These are phyloP conservation scores for Caranx melampygus DNA, from an alignment of 2,113 vertebrate genomes.

Conservation along the genomic window DNA sequence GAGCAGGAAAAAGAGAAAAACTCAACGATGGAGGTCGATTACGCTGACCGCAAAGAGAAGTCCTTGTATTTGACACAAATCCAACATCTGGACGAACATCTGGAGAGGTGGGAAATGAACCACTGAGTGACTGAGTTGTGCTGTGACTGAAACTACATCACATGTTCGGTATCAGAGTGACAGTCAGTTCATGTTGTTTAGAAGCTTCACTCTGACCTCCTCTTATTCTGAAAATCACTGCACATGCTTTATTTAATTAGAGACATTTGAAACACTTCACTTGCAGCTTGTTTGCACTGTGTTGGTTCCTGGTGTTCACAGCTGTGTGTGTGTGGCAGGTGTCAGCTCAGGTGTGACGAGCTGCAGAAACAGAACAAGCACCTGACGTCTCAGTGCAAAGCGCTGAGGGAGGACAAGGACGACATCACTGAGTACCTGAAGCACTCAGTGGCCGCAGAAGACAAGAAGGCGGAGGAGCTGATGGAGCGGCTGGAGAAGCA, in stretches of 20 bases:
- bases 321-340: slow-evolving; percentile 65
- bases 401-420: slow-evolving; percentile 78
- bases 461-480: slow-evolving; percentile 76
- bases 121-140: too few relatives aligned
- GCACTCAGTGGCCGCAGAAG: slow-evolving; percentile 67
- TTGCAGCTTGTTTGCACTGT: too few relatives aligned
- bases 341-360: slow-evolving; percentile 83
- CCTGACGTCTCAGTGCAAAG: slow-evolving; percentile 66
- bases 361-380: slow-evolving; percentile 77
- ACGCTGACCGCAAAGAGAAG: not conserved
- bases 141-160: too few relatives aligned
- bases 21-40: not conserved
- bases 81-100: slow-evolving; percentile 4
- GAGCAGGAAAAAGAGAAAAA: not conserved
- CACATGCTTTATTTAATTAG: too few relatives aligned
- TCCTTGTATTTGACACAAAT: slow-evolving; percentile 35
- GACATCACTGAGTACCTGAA: slow-evolving; percentile 84
- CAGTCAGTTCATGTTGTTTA: too few relatives aligned
- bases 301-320: too few relatives aligned
- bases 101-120: slow-evolving; percentile 37
- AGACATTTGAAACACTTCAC: too few relatives aligned
- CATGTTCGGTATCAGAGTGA: too few relatives aligned
- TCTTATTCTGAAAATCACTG: too few relatives aligned
- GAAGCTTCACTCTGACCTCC: too few relatives aligned
- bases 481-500: slow-evolving; percentile 71